Base-by-base conservation (phyloP, 2,113 vertebrate genomes). In the Oenanthe oenanthe region DNA sequence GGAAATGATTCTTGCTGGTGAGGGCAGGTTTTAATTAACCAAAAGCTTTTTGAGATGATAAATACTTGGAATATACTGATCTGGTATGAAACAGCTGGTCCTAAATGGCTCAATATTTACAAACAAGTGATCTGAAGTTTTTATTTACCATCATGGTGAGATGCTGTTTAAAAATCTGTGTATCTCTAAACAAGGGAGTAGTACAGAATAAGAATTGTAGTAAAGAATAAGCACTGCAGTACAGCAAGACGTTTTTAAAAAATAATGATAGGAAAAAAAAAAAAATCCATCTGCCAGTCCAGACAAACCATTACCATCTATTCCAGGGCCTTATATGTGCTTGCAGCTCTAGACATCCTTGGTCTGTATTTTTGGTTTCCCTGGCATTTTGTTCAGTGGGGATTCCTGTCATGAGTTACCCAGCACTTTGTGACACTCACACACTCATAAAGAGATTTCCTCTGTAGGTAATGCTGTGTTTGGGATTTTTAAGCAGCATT, bases 381-480 rank as follows among this genome's bases (percentile, higher is more conserved):
- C 34, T 92, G 57, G 38, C 7, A 29, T 62, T 78, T 31, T 50
- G 2, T 31, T 74, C 34, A 28, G 24, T 5, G 38, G 42, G 47
- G 51, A 14, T 81, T 67, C 13, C 0, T 8, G 2, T 6, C 0
- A 0, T 4, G 73, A 54, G n/a, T 31, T 47, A 6, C 21, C 11
- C 9, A 26, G 36, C 31, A 40, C 12, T 9, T 29, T 12, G 4
- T 32, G 32, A 28, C 25, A 24, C 40, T 48, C 57, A 38, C 25
- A 4, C 16, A 22, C 22, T 29, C 47, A 25, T 2, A 9, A 43
- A 29, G 13, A 50, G 16, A 21, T 62, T 67, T 92, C 67, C 53
- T 75, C 31, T 14, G 21, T 19, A 9, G 48, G 7, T n/a, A 38
- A 4, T 40, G 19, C 29, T 31, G 3, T 5, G 7, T 21, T 53